Evolutionary conservation across 1,140 invertebrate species (phyloP), one percentile per base, ranked within the genome.

Genomic region (Nomia melanderi): DNA sequence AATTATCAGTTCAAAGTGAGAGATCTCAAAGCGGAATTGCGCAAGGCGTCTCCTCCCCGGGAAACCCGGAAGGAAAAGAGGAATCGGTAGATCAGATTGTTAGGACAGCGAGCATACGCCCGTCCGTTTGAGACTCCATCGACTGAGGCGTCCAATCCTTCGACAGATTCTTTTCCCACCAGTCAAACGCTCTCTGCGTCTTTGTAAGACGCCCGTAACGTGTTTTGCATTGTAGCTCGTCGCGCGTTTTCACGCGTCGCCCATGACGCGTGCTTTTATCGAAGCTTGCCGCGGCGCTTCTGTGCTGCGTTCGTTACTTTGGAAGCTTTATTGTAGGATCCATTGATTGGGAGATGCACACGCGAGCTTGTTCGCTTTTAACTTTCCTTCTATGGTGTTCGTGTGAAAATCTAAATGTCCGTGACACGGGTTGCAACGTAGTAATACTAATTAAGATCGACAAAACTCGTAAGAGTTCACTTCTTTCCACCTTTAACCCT

Each of bases 211-310:
- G 27, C 5, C 17, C 27, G 54, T 11, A 31, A 17, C 54, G 27
- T 25, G 54, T 29, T 57, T 57, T 57, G 54, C 54, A 57, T 57
- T 57, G 54, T 31, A 25, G 27, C 25, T 57, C 31, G 27, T 17
- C 54, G 14, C 12, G 25, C 17, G 27, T 14, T 23, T 27, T 31
- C 25, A 14, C 27, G 25, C 27, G 27, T 27, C 17, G 27, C 27
- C 14, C 8, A 12, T 57, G 54, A 57, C 27, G 54, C 27, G 27
- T 20, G 4, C 54, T 27, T 20, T 57, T 57, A 57, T 57, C 25
- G 31, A 57, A 57, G 41, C 41, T 44, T 5, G 41, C 20, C 41
- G 14, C 1, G 20, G 14, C 14, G 41, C 20, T 1, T 17, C 41
- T 14, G 14, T 44, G 41, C 20, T 5, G 20, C 41, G 41, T 5